Base-by-base conservation (phyloP, 2,888 invertebrate genomes). In the Lordiphosa andalusiaca region DNA sequence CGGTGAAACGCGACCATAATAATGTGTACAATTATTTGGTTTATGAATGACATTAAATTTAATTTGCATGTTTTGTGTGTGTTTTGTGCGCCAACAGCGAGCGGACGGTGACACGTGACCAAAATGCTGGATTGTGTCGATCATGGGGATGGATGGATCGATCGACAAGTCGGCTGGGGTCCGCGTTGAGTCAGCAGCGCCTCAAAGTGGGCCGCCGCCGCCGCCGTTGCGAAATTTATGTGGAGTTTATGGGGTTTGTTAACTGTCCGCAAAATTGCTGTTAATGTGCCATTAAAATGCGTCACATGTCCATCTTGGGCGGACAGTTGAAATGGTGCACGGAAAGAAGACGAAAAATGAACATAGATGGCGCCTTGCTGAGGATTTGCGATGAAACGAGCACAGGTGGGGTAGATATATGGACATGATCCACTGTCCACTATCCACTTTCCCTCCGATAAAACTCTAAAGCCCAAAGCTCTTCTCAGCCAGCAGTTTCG, bases 241-340 rank as follows among this genome's bases (percentile, higher is more conserved):
- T 69, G 61, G 64, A 71, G 69, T 86, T 87, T 86, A 87, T 86
- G 69, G 74, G 66, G 69, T 77, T 81, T 85, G 86, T 86, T 81
- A 76, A 75, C 76, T 85, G 86, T 86, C 87, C 68, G 59, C 71
- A 58, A 75, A 85, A 85, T 82, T 68, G 71, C 69, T 73, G 78
- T 83, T 77, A 84, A 78, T 76, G 73, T 67, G 71, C 73, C 74
- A 86, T 87, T 87, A 74, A 86, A 82, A 87, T 87, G 80, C 87
- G 67, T 60, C 67, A 64, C 84, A 70, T 80, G 83, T 82, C 67
- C 44, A 33, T 10, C 9, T 16, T 30, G 9, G 7, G 30, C 30
- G 42, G 30, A 44, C 42, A 44, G 13, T 41, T 25, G 30, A 30
- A 30, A 9, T 30, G 9, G 30, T 30, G 30, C 25, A 25, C 6